Evolutionary conservation across 1,140 invertebrate species (phyloP).

Genomic region (Drosophila subobscura): DNA sequence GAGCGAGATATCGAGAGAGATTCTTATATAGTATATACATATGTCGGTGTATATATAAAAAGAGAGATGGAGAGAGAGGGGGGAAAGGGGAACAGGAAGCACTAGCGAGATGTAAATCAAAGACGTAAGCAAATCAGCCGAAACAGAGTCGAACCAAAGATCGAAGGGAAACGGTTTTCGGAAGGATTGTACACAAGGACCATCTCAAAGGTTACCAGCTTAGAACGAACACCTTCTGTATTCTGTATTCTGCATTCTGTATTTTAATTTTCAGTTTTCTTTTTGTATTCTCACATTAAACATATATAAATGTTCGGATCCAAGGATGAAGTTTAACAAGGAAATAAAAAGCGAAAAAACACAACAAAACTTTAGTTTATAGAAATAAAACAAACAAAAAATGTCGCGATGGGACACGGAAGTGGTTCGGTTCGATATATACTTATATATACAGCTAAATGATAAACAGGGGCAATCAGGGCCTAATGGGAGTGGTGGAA

Average conservation of each 20-base stretch:
- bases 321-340: conserved; percentile 12
- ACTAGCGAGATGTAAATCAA: conserved; percentile 2
- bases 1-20: conserved; percentile 26
- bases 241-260: conserved; percentile 12
- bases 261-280: conserved; percentile 18
- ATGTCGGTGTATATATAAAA: background rate
- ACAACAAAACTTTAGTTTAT: conserved; percentile 7
- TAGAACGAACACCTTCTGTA: conserved; percentile 60
- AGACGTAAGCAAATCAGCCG: conserved; percentile 1
- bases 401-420: background rate
- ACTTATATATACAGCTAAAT: too few species aligned
- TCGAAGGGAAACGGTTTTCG: conserved; percentile 33
- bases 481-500: background rate
- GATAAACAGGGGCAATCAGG: too few species aligned
- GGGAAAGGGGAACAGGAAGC: background rate
- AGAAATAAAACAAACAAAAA: background rate
- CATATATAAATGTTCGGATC: conserved; percentile 1
- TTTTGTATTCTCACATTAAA: conserved; percentile 7
- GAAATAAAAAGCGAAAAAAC: conserved; percentile 17
- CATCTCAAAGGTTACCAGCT: conserved; percentile 98
- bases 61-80: conserved; percentile 13
- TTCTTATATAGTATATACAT: conserved; percentile 33
- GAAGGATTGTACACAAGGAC: conserved; percentile 89
- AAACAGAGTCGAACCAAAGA: conserved; percentile 17
- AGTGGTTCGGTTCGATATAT: too few species aligned